phyloP scores from a whole-genome alignment of 2,888 invertebrate species.

The Gryllus longicercus region DNA sequence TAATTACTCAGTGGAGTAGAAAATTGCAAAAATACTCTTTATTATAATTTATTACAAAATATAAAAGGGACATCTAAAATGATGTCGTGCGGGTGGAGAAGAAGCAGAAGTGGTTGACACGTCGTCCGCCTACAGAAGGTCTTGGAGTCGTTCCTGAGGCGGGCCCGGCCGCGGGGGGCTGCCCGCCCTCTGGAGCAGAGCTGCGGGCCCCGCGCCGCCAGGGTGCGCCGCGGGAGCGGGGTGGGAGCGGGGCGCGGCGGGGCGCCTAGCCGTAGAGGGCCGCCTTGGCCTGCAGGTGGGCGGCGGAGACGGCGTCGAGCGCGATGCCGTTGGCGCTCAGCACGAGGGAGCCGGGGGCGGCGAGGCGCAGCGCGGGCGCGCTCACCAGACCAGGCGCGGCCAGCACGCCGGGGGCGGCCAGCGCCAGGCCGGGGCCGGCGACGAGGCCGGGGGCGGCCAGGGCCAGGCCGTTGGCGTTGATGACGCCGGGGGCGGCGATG shows the following conservation, averaged over 20 bases:
- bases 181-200: no score
- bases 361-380: not conserved
- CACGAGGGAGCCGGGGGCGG: not conserved
- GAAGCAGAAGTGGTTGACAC: not conserved
- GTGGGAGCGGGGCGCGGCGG: no score
- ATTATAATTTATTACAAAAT: conserved; percentile 17
- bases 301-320: not conserved
- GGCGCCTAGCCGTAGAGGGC: no score
- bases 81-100: not conserved
- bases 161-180: no score
- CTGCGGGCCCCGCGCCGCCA: no score
- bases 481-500: conserved; percentile 12
- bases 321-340: not conserved
- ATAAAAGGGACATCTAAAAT: not conserved
- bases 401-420: not conserved
- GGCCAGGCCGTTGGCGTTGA: conserved; percentile 4
- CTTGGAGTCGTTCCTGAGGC: not conserved
- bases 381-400: not conserved
- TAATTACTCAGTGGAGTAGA: not conserved
- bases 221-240: no score
- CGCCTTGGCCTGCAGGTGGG: no score
- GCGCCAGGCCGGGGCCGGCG: not conserved
- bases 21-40: not conserved
- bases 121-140: conserved; percentile 6
- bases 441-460: not conserved